Evolutionary conservation across 2,888 invertebrate species (phyloP).

Genomic region (Lasioglossum villosulum): DNA sequence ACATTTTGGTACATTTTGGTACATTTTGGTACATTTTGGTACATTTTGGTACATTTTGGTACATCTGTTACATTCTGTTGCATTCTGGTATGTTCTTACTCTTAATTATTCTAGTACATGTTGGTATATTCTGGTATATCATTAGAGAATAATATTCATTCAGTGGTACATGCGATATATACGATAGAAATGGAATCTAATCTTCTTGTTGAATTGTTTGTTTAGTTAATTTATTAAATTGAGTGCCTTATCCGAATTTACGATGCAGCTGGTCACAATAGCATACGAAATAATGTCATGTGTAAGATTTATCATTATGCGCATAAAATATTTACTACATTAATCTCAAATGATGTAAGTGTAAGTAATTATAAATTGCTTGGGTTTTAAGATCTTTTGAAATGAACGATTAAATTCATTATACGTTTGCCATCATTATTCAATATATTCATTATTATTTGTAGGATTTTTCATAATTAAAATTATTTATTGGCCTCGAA

Average conservation of each 20-base stretch:
- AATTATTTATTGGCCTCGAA: background rate
- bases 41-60: no score
- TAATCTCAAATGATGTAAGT: background rate
- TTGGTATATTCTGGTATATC: no score
- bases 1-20: no score
- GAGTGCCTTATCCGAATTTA: no score
- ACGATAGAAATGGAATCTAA: background rate
- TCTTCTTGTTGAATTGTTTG: background rate
- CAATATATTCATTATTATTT: background rate
- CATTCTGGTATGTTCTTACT: no score
- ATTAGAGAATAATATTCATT: background rate
- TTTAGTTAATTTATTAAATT: background rate
- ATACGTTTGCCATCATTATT: background rate
- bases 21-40: no score
- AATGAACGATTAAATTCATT: background rate
- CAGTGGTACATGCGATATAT: background rate
- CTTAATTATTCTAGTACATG: no score
- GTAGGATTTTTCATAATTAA: background rate
- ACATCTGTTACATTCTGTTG: no score
- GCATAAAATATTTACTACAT: background rate
- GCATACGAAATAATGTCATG: background rate
- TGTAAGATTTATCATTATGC: background rate
- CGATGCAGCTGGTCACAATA: background rate
- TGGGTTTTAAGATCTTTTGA: background rate
- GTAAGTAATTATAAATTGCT: background rate